phyloP scores from a whole-genome alignment of 2,797 vertebrate species.

The Clarias pachynema region DNA sequence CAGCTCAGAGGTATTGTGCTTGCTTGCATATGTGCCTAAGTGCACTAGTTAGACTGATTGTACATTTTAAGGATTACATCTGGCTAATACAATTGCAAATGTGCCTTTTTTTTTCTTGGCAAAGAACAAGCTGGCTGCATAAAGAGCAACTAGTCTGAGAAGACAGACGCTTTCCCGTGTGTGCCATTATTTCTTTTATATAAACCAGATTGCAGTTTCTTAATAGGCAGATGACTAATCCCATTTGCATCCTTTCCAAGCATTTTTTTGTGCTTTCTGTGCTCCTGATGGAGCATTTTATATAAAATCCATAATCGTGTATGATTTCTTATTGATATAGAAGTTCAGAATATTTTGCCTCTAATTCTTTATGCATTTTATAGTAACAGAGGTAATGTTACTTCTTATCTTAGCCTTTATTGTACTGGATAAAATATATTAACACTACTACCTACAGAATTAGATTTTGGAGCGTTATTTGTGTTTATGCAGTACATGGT shows the following conservation, averaged over 20 bases:
- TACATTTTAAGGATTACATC: not conserved
- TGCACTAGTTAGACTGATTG: not conserved
- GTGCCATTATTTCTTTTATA: slow-evolving; percentile 21
- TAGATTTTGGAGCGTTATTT: not conserved
- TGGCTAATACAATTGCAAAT: not conserved
- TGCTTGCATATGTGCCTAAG: slow-evolving; percentile 14
- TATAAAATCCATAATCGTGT: not conserved
- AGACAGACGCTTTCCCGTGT: not conserved
- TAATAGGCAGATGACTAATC: slow-evolving; percentile 15
- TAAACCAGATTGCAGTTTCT: slow-evolving; percentile 12
- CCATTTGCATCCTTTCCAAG: slow-evolving; percentile 9
- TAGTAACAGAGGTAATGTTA: not conserved
- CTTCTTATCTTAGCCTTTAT: not conserved
- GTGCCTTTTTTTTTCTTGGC: not conserved
- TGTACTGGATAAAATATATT: not conserved
- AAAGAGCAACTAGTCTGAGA: slow-evolving; percentile 14
- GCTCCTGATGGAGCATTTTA: not conserved
- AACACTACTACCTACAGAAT: not conserved
- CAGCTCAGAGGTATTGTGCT: slow-evolving; percentile 62
- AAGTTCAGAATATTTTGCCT: not conserved
- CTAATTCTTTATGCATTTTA: not conserved
- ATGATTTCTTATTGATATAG: not conserved
- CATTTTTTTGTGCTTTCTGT: not conserved
- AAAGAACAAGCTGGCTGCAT: not conserved
- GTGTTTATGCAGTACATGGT: not conserved